A percentile compares a stretch with the other conserved stretches of the same genome.
phyloP scores from a whole-genome alignment of 2,113 vertebrate genomes.

The Cheilinus undulatus region DNA sequence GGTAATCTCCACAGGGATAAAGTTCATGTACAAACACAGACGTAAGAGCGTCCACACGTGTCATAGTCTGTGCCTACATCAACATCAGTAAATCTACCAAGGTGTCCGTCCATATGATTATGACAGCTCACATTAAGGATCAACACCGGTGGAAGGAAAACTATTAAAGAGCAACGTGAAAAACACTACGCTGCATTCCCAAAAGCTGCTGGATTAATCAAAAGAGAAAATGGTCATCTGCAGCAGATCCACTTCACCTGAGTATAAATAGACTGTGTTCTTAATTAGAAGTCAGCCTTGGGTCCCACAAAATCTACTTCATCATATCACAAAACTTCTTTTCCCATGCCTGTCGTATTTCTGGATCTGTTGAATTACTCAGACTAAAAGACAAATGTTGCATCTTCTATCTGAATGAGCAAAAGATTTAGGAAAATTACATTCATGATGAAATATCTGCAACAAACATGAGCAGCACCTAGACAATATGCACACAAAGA shows the following conservation, averaged over 20 bases:
- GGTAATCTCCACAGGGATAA: slow-evolving; percentile 59
- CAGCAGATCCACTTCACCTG: slow-evolving; percentile 28
- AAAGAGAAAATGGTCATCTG: slow-evolving; percentile 23
- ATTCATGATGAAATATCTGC: slow-evolving; percentile 6
- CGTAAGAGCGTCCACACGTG: slow-evolving; percentile 49
- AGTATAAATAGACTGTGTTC: slow-evolving; percentile 15
- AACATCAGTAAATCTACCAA: slow-evolving; percentile 54
- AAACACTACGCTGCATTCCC: neutral
- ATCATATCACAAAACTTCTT: too few species aligned
- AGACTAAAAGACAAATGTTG: slow-evolving; percentile 18
- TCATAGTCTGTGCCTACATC: slow-evolving; percentile 63
- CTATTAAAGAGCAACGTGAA: slow-evolving; percentile 11
- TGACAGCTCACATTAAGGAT: slow-evolving; percentile 55
- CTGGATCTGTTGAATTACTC: slow-evolving; percentile 9
- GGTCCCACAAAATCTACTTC: slow-evolving; percentile 13
- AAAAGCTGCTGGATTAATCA: slow-evolving; percentile 19
- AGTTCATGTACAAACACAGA: slow-evolving; percentile 59
- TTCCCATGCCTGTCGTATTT: neutral
- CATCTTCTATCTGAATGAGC: slow-evolving; percentile 22
- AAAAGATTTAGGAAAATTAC: slow-evolving; percentile 10
- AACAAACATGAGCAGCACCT: neutral
- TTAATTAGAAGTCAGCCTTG: slow-evolving; percentile 2
- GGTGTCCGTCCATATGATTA: slow-evolving; percentile 54
- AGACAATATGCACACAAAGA: too few species aligned
- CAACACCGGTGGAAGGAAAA: slow-evolving; percentile 40